Evolutionary conservation across 2,797 vertebrate species (phyloP).

Genomic region (Emys orbicularis): DNA sequence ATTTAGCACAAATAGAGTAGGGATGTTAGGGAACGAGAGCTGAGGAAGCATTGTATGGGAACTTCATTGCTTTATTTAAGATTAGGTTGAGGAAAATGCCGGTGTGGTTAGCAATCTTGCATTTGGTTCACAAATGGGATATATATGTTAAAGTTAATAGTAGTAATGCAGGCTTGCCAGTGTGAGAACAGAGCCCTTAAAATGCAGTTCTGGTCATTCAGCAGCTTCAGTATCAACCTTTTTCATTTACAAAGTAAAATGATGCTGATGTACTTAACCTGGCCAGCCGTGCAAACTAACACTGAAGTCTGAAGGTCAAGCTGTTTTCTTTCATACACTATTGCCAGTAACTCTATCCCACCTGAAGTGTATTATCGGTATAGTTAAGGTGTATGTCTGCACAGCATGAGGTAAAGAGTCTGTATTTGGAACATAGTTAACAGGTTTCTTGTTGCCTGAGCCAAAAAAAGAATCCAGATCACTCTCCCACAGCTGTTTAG

Average conservation of each 20-base stretch:
- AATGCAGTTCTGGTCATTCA: not conserved
- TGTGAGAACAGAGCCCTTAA: not conserved
- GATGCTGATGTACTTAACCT: not conserved
- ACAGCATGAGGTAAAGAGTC: rapidly evolving
- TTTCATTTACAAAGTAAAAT: not conserved
- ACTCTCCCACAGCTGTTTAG: not conserved
- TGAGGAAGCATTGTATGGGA: not conserved
- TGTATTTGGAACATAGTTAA: not conserved
- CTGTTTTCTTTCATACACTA: not conserved
- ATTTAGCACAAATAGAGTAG: too few relatives aligned
- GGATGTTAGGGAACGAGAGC: too few relatives aligned
- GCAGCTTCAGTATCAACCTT: not conserved
- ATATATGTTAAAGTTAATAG: not conserved
- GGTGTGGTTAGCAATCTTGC: not conserved
- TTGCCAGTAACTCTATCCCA: not conserved
- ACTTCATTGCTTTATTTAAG: not conserved
- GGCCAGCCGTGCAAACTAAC: not conserved
- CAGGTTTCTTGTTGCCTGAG: not conserved
- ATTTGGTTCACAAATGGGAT: not conserved
- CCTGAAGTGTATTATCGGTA: not conserved
- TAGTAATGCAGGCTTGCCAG: not conserved
- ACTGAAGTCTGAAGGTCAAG: not conserved
- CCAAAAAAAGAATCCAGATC: not conserved
- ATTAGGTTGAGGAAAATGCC: not conserved
- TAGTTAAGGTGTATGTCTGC: not conserved